Evolutionary conservation across 1,140 invertebrate genomes (phyloP).

Genomic region (Hirudo medicinalis): DNA sequence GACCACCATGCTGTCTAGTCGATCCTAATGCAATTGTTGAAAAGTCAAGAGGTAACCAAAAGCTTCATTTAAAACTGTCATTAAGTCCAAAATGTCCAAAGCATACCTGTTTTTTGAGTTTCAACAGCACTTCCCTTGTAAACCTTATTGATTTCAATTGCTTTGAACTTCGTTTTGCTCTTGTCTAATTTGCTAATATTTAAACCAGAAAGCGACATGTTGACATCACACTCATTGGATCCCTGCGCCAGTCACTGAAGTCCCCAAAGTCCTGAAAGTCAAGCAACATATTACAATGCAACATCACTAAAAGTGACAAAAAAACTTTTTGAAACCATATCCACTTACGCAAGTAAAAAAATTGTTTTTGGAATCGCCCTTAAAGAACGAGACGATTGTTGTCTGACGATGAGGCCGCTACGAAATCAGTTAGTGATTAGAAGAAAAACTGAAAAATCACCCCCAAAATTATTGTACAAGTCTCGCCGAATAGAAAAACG

Average conservation of each 20-base stretch:
- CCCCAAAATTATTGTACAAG: no score
- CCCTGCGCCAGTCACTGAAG: slow-evolving; percentile 56
- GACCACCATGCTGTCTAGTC: slow-evolving; percentile 80
- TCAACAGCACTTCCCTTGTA: slow-evolving; percentile 61
- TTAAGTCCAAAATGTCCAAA: slow-evolving; percentile 2
- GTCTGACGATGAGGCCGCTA: no score
- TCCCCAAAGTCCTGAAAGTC: no score
- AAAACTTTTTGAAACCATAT: no score
- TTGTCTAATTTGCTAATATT: slow-evolving; percentile 68
- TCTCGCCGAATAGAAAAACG: no score
- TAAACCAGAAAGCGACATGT: slow-evolving; percentile 70
- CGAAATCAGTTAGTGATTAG: no score
- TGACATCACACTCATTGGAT: slow-evolving; percentile 72
- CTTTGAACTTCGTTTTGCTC: slow-evolving; percentile 84
- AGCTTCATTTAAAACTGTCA: neutral
- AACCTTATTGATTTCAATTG: slow-evolving; percentile 91
- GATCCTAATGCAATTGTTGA: slow-evolving; percentile 24
- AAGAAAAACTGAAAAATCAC: no score
- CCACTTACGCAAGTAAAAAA: no score
- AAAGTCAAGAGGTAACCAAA: slow-evolving; percentile 4
- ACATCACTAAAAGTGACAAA: no score
- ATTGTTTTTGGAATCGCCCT: no score
- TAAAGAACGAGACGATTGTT: no score
- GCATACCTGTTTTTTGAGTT: slow-evolving; percentile 43
- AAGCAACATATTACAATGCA: no score